Percentiles rank a stretch among this genome's conserved stretches.
Conservation (phyloP, 2,888 invertebrate species). For the Lepidocyrtinus sp. region DNA sequence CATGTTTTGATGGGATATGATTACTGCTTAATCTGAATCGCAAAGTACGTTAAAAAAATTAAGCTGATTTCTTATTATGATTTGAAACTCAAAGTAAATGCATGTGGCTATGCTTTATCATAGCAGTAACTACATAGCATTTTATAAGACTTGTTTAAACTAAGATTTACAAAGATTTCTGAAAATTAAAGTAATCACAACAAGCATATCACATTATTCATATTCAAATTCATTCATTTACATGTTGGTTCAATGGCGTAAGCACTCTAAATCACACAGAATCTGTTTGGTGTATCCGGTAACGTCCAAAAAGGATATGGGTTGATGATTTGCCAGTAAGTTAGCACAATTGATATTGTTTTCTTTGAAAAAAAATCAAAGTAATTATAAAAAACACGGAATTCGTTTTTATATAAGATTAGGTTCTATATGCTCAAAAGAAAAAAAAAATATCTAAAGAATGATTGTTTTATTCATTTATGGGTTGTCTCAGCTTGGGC, state of each 20-base stretch:
- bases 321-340: neutral
- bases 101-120: neutral
- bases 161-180: neutral
- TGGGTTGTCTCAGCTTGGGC: neutral
- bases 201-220: neutral
- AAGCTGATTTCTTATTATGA: neutral
- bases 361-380: neutral
- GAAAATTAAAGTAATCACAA: neutral
- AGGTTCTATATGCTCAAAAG: neutral
- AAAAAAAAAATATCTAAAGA: neutral
- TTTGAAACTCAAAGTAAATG: neutral
- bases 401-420: slow-evolving; percentile 6
- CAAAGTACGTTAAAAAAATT: neutral
- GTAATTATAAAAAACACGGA: neutral
- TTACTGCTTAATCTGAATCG: neutral
- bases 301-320: neutral
- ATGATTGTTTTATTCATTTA: neutral
- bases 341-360: neutral
- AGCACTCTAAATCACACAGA: neutral
- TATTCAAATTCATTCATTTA: slow-evolving; percentile 11
- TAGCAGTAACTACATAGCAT: neutral
- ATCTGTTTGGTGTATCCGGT: neutral
- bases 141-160: neutral
- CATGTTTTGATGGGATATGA: neutral
- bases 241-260: slow-evolving; percentile 12